A percentile compares a stretch with the other conserved stretches of the same genome.
These are phyloP conservation scores for Aricia agestis DNA, from an alignment of 1,140 invertebrate species.

Conservation along the genomic window DNA sequence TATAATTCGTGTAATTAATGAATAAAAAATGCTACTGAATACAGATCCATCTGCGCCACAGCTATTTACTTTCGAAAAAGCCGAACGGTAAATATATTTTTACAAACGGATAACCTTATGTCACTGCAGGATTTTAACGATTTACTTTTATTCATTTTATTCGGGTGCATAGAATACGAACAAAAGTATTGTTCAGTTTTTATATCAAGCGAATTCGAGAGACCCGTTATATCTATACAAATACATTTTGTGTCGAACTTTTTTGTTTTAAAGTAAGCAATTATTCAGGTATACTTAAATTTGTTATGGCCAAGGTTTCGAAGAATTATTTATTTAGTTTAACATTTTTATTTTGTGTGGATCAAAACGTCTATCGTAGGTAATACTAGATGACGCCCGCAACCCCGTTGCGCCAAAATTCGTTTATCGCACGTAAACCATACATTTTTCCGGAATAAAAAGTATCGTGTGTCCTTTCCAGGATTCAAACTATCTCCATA, in stretches of 20 bases:
- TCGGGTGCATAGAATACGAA: not conserved
- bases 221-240: not conserved
- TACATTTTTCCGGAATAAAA: too few species aligned
- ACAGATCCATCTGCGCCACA: not conserved
- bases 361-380: too few species aligned
- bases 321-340: too few species aligned
- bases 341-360: too few species aligned
- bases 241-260: not conserved
- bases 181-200: not conserved
- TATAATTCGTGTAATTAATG: too few species aligned
- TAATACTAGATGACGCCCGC: too few species aligned
- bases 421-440: too few species aligned
- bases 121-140: not conserved
- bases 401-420: too few species aligned
- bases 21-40: not conserved
- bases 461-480: too few species aligned
- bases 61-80: not conserved
- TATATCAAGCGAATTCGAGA: not conserved
- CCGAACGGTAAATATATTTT: not conserved
- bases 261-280: not conserved
- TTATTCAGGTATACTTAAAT: too few species aligned
- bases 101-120: slow-evolving; percentile 1
- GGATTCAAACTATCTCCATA: too few species aligned
- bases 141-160: not conserved
- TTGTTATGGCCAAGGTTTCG: too few species aligned